Evolutionary conservation across 53 echinoderm and acorn worm genomes (phyloP), one percentile per base, ranked within the genome.

Genomic region (Zoroaster sp.): DNA sequence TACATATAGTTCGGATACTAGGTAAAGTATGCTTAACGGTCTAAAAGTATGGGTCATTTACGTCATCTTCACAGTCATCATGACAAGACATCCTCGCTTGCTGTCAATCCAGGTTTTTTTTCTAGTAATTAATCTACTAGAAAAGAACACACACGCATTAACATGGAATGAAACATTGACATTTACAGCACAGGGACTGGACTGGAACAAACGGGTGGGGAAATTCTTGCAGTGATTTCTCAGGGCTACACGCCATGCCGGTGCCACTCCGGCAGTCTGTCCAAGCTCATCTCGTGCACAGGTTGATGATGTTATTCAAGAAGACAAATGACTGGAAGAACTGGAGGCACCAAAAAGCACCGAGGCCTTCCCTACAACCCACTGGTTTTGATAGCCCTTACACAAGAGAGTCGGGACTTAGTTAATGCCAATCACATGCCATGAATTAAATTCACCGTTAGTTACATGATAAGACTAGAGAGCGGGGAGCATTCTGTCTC

Each of bases 321-420:
- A 21, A 36, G 53, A 77, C 9, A 54, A 78, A 78, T 54, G 78
- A 78, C 78, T 53, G 78, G 34, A 39, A 54, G n/a, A 78, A 33
- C 17, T 78, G 59, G 63, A 21, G 63, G 63, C 63, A 59, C 25
- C 63, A 25, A 0, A 11, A 59, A 59, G 63, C 28, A 59, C 63
- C 63, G 9, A 28, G 21, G 63, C 63, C 63, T 28, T n/a, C n/a
- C n/a, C n/a, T n/a, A n/a, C n/a, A n/a, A n/a, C 28, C 12, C 45
- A 9, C 63, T 59, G 25, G 23, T 23, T 28, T 1, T 8, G 59
- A 44, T 59, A 59, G 8, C 63, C 28, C 63, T 59, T 59, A 28
- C 63, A 59, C 63, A n/a, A 14, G 1, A 25, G 0, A 59, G 63
- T 21, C 63, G 28, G 11, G 63, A 59, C 9, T 25, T 21, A 10